Conservation (phyloP, 2,113 vertebrate genomes). For the Merops nubicus region DNA sequence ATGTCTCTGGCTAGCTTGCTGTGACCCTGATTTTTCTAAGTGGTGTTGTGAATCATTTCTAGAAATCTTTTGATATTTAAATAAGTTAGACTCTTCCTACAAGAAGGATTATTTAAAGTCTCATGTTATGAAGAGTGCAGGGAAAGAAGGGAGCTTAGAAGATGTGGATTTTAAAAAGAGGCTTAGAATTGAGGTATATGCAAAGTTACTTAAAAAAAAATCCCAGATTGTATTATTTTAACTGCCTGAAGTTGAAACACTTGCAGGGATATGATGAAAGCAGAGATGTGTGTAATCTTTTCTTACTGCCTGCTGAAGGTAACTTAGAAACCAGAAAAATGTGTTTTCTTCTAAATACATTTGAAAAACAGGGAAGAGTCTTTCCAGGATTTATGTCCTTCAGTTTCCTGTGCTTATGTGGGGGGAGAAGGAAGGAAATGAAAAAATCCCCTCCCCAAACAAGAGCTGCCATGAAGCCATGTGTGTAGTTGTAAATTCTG, state of each 20-base stretch:
- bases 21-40: neutral
- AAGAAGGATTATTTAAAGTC: neutral
- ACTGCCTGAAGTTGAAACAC: neutral
- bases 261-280: neutral
- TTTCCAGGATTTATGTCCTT: neutral
- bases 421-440: neutral
- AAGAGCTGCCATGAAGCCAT: neutral
- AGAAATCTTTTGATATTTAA: neutral
- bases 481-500: neutral
- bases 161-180: neutral
- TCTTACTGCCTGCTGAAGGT: neutral
- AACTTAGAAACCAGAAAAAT: neutral
- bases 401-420: neutral
- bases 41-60: neutral
- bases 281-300: neutral
- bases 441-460: neutral
- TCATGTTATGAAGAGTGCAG: neutral
- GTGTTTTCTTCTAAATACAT: too few relatives aligned
- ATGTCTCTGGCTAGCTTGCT: neutral
- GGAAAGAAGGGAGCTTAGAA: fast-evolving
- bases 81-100: neutral
- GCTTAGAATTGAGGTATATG: neutral
- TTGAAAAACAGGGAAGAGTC: too few relatives aligned
- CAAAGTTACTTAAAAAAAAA: neutral
- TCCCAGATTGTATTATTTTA: neutral